Conservation (phyloP, 1,140 invertebrate genomes). For the Papilio glaucus region DNA sequence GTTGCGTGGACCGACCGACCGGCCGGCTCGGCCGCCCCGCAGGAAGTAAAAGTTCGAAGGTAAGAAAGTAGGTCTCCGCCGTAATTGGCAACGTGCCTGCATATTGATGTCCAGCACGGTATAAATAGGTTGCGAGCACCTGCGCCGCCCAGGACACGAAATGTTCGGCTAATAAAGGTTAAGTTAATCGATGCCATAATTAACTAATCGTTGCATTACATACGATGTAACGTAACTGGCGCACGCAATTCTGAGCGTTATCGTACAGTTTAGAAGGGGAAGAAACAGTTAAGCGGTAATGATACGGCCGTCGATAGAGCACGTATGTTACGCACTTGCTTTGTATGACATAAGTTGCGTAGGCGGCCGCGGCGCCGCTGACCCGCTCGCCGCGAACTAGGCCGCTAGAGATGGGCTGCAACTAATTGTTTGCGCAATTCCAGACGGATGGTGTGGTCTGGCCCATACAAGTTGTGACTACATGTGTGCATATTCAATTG, state of each 20-base stretch:
- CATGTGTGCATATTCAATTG: conserved; percentile 5
- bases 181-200: conserved; percentile 22
- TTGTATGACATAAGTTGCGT: conserved; percentile 73
- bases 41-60: conserved; percentile 84
- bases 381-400: conserved; percentile 56
- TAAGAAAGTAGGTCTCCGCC: conserved; percentile 82
- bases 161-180: conserved; percentile 38
- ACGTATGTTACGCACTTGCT: conserved; percentile 58
- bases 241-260: conserved; percentile 19
- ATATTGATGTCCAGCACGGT: conserved; percentile 74
- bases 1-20: conserved; percentile 79
- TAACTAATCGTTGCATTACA: conserved; percentile 39
- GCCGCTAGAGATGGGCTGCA: conserved; percentile 70
- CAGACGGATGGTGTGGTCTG: conserved; percentile 8
- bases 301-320: conserved; percentile 43
- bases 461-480: not conserved
- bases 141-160: conserved; percentile 57
- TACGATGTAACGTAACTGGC: conserved; percentile 29
- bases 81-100: conserved; percentile 79
- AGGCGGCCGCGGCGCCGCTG: conserved; percentile 57
- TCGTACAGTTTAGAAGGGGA: conserved; percentile 29
- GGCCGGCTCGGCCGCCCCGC: conserved; percentile 77
- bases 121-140: conserved; percentile 73
- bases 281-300: conserved; percentile 34
- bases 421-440: conserved; percentile 67